A percentile compares a stretch with the other conserved stretches of the same genome.
Conservation (phyloP, 2,113 vertebrate genomes). For the Caranx ignobilis region DNA sequence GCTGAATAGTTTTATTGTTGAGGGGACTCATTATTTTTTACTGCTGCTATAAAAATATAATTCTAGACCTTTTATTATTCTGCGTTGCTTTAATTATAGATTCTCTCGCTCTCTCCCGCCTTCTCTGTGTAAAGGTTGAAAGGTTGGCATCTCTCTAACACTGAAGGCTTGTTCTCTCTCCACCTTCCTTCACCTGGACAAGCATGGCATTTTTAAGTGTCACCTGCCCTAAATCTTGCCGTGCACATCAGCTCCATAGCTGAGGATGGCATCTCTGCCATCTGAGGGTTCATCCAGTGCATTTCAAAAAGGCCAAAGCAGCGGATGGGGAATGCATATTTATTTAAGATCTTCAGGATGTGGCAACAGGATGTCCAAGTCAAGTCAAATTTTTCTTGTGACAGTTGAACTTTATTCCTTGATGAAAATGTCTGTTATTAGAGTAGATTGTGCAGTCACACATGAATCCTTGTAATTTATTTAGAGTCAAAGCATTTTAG, state of each 20-base stretch:
- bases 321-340: not conserved
- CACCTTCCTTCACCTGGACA: slow-evolving; percentile 39
- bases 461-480: slow-evolving; percentile 26
- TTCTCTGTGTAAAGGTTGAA: slow-evolving; percentile 27
- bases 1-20: slow-evolving; percentile 36
- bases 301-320: slow-evolving; percentile 11
- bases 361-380: not conserved
- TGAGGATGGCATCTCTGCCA: slow-evolving; percentile 7
- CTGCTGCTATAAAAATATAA: slow-evolving; percentile 32
- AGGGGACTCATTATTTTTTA: slow-evolving; percentile 50
- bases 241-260: slow-evolving; percentile 3
- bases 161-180: slow-evolving; percentile 24
- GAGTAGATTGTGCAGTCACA: slow-evolving; percentile 6
- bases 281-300: slow-evolving; percentile 3
- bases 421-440: slow-evolving; percentile 33
- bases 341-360: not conserved
- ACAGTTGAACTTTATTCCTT: slow-evolving; percentile 21
- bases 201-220: slow-evolving; percentile 38
- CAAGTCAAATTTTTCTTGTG: not conserved
- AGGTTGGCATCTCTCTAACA: slow-evolving; percentile 24
- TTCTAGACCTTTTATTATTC: slow-evolving; percentile 39
- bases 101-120: slow-evolving; percentile 8
- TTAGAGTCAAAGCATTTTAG: slow-evolving; percentile 7
- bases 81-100: slow-evolving; percentile 45
- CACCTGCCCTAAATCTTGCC: slow-evolving; percentile 24